Evolutionary conservation across 35 echinoderm and acorn worm species (phyloP).

Genomic region (Stichopus chloronotus): DNA sequence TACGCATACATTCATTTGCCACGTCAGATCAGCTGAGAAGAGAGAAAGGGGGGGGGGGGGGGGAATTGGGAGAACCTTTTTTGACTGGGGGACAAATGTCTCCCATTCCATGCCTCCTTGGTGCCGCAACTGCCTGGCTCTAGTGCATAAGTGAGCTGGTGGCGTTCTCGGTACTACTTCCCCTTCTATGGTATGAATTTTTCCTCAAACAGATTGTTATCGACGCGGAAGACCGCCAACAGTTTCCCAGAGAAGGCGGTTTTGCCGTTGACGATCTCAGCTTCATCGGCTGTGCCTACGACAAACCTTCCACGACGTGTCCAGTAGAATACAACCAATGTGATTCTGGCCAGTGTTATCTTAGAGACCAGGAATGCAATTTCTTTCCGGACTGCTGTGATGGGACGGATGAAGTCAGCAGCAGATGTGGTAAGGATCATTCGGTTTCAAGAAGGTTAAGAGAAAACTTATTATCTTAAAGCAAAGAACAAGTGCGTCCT

Average conservation of each 20-base stretch:
- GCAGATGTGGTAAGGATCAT: slow-evolving; percentile 30
- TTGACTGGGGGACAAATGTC: no score
- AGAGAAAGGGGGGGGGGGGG: no score
- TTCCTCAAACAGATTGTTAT: slow-evolving; percentile 61
- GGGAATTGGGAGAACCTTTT: no score
- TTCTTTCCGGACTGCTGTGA: slow-evolving; percentile 54
- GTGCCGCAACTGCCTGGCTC: no score
- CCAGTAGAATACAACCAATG: slow-evolving; percentile 12
- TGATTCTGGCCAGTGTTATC: slow-evolving; percentile 49
- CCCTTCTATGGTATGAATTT: not conserved
- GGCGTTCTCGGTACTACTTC: no score
- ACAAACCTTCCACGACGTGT: not conserved
- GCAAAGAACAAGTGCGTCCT: no score
- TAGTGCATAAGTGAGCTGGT: no score
- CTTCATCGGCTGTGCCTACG: slow-evolving; percentile 59
- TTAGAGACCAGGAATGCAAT: slow-evolving; percentile 15
- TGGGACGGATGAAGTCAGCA: slow-evolving; percentile 13
- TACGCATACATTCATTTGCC: no score
- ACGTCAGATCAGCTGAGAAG: no score
- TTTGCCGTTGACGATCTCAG: slow-evolving; percentile 76
- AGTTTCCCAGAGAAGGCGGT: slow-evolving; percentile 46
- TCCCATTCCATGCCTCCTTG: no score
- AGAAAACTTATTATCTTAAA: no score
- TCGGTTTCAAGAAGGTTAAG: no score
- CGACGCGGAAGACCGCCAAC: slow-evolving; percentile 69